Evolutionary conservation across 1,140 invertebrate genomes (phyloP), one percentile per base, ranked within the genome.

Genomic region (Chelonus insularis): DNA sequence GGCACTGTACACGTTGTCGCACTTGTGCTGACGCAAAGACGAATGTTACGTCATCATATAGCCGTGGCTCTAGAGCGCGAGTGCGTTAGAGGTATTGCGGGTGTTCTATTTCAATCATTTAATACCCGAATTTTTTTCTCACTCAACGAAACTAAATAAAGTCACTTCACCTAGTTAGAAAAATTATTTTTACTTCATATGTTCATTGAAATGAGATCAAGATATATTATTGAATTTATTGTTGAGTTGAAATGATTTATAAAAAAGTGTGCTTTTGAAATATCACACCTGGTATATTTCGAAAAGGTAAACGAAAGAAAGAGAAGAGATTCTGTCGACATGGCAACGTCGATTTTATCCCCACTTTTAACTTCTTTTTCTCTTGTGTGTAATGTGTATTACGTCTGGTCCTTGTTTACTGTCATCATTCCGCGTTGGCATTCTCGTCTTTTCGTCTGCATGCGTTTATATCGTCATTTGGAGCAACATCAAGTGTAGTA

Each of bases 391-490:
- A 12, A 37, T 20, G 43, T 47, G 57, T 51, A 60, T 60, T 60
- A 60, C 58, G 58, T 60, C 58, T 60, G 58, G 36, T 37, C 21
- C 34, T 29, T 60, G 58, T 60, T 60, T 60, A 43, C 25, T 48
- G 58, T 60, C 58, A 60, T 60, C 58, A 48, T 60, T 60, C 50
- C 50, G 58, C 50, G 51, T 60, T 60, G 58, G 37, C 39, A 60
- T 60, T 16, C 41, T 43, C 41, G 12, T 43, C 41, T 16, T 43
- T 16, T 43, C 12, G 16, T 43, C 18, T 16, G 16, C 18, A 7
- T 16, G 16, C 41, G 41, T 43, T 43, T 18, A 20, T 43, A 16
- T 43, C 25, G 25, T 29, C 25, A 29, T 29, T 29, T 29, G 25
- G 25, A 29, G 25, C 25, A 29, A 29, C 7, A 3, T 29, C 25